Evolutionary conservation across 2,888 invertebrate species (phyloP).

Genomic region (Balanococcus diminutus): DNA sequence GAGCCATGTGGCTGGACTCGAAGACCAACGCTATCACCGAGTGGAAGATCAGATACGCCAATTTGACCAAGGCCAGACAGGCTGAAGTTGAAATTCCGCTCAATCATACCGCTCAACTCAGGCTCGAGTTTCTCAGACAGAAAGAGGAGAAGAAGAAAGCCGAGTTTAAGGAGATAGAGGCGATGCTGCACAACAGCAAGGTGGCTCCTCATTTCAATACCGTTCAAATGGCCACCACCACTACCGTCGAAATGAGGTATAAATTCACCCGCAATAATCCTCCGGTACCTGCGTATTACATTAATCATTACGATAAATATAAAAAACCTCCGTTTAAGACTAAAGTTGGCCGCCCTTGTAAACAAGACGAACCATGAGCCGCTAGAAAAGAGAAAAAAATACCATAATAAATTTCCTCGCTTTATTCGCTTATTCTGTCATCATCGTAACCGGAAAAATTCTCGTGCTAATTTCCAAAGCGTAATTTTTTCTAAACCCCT

Average conservation of each 20-base stretch:
- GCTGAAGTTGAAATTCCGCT: neutral
- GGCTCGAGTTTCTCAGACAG: neutral
- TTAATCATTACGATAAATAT: conserved; percentile 25
- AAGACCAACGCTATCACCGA: conserved; percentile 30
- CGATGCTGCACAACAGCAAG: neutral
- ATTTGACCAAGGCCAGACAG: neutral
- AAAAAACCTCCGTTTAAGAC: conserved; percentile 43
- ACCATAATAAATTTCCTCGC: neutral
- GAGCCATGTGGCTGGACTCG: conserved; percentile 45
- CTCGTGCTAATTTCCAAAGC: neutral
- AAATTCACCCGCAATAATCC: conserved; percentile 43
- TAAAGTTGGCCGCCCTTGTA: neutral
- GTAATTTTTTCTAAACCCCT: neutral
- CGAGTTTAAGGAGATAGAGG: neutral
- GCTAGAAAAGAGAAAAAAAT: neutral
- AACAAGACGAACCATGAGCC: neutral
- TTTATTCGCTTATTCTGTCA: neutral
- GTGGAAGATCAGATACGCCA: neutral
- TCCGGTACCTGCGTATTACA: conserved; percentile 27
- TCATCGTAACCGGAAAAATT: neutral
- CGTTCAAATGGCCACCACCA: conserved; percentile 39
- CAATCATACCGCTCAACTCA: conserved; percentile 4
- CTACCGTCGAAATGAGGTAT: conserved; percentile 31
- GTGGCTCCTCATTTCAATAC: neutral
- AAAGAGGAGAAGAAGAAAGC: conserved; percentile 13